Conservation (phyloP, 2,113 vertebrate species). For the Chrysemys picta region DNA sequence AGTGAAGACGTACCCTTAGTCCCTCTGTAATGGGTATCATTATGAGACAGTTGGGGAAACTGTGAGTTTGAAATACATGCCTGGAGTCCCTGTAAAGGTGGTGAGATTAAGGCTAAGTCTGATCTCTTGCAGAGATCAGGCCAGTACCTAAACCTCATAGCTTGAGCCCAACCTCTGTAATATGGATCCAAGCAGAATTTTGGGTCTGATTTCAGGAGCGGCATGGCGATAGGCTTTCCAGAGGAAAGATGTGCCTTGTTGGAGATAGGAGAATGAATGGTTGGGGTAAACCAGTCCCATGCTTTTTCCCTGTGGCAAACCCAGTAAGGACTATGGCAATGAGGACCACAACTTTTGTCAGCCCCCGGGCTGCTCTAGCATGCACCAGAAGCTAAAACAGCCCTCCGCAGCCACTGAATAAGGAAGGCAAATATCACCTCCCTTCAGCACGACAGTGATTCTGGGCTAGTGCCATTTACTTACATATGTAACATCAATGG, state of each 20-base stretch:
- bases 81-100: neutral
- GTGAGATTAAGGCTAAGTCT: neutral
- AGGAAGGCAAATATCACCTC: conserved; percentile 23
- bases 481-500: conserved; percentile 31
- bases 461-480: neutral
- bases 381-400: neutral
- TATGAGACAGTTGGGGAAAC: neutral
- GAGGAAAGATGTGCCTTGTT: accelerated
- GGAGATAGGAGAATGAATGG: neutral
- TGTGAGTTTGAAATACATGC: neutral
- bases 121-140: neutral
- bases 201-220: neutral
- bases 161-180: neutral
- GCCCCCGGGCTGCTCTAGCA: neutral
- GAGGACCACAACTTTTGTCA: neutral
- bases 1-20: neutral
- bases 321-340: neutral
- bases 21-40: neutral
- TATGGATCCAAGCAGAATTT: neutral
- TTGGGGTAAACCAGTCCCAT: neutral
- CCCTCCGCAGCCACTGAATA: neutral
- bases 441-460: neutral
- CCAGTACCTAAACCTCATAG: neutral
- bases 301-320: neutral
- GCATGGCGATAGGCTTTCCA: neutral